Conservation (phyloP, 2,888 invertebrate genomes). For the Pachymerium ferrugineum region DNA sequence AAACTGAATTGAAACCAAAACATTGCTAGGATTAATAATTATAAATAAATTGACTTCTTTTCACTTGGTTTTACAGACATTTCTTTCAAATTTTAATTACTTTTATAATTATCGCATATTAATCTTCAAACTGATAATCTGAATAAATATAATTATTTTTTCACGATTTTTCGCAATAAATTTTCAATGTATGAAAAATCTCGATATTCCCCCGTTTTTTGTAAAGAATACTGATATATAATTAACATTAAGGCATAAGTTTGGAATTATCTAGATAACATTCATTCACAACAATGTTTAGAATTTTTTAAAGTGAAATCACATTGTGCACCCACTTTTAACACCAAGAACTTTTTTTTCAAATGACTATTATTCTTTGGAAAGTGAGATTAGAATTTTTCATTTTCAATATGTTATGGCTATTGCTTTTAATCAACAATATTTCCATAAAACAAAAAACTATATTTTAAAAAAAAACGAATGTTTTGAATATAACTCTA, state of each 20-base stretch:
- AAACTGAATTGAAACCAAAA: neutral
- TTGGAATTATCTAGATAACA: neutral
- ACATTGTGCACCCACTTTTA: neutral
- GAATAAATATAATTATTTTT: neutral
- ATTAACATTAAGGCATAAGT: constrained; percentile 3
- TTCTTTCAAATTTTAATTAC: neutral
- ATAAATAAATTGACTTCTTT: neutral
- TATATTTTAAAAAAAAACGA: neutral
- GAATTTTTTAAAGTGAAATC: too few relatives aligned
- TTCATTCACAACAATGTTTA: neutral
- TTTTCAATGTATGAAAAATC: too few relatives aligned
- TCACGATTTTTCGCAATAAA: too few relatives aligned
- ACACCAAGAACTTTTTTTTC: neutral
- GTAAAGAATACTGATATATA: neutral
- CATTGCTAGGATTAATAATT: neutral
- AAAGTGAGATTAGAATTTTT: neutral
- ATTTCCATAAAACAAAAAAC: neutral
- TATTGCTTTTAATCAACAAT: neutral
- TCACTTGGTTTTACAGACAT: neutral
- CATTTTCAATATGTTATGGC: too few relatives aligned
- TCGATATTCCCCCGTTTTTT: too few relatives aligned
- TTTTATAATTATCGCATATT: neutral
- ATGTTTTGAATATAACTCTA: neutral
- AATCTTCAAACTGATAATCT: neutral
- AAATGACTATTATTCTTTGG: neutral